Evolutionary conservation across 2,113 vertebrate species (phyloP).

Genomic region (Anas platyrhynchos): DNA sequence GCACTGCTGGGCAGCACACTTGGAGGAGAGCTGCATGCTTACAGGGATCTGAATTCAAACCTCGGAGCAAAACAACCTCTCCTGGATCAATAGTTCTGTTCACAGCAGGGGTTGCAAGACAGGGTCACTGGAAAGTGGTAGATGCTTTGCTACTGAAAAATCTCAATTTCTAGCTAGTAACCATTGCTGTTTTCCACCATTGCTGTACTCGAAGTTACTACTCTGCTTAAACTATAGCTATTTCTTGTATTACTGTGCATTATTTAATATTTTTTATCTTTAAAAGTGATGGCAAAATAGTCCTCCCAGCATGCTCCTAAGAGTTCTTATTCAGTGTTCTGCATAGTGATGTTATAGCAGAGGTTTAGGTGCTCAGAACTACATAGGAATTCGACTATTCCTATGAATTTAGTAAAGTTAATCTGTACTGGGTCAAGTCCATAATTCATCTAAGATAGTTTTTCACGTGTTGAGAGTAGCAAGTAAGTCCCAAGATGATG

Average conservation of each 20-base stretch:
- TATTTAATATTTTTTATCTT: background rate
- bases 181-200: background rate
- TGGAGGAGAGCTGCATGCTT: background rate
- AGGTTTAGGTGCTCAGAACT: background rate
- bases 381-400: background rate
- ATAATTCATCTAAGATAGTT: background rate
- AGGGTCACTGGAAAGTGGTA: background rate
- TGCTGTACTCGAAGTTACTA: background rate
- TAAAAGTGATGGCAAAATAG: background rate
- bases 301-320: background rate
- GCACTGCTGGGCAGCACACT: background rate
- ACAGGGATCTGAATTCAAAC: background rate
- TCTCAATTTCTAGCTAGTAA: background rate
- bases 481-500: background rate
- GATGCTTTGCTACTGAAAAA: background rate
- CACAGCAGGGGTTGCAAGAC: background rate
- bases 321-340: background rate
- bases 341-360: background rate
- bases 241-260: background rate
- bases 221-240: background rate
- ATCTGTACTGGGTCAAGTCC: background rate
- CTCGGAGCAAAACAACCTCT: background rate
- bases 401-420: background rate
- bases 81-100: conserved; percentile 38
- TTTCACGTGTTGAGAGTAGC: background rate